phyloP scores from a whole-genome alignment of 2,113 vertebrate species.

The Tetrax tetrax region DNA sequence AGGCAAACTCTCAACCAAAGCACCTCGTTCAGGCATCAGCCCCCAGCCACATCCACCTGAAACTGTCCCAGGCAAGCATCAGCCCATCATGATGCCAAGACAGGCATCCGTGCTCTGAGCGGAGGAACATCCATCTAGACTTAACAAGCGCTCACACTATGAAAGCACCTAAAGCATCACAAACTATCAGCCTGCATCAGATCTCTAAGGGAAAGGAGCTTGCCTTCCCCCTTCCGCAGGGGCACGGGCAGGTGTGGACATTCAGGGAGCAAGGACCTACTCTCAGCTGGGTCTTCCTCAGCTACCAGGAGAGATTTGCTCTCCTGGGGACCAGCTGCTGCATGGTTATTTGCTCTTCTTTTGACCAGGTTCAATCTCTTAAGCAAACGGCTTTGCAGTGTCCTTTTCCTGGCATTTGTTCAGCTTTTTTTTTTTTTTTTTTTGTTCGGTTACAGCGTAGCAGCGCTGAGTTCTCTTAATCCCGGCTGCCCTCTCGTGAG shows the following conservation, averaged over 20 bases:
- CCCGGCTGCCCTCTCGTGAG: slow-evolving; percentile 38
- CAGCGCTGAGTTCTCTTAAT: background rate
- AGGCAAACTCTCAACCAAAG: background rate
- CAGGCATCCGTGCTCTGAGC: background rate
- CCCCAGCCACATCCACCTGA: background rate
- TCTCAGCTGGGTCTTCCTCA: background rate
- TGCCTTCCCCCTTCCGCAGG: background rate
- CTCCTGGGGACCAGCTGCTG: background rate
- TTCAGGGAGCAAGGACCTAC: background rate
- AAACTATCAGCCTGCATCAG: background rate
- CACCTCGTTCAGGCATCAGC: background rate
- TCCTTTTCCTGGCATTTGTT: background rate
- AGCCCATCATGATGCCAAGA: background rate
- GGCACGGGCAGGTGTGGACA: fast-evolving
- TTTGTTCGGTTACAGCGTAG: too few relatives aligned
- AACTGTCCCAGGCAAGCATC: background rate
- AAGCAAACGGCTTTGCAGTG: background rate
- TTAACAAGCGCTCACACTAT: fast-evolving
- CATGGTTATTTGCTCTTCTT: background rate
- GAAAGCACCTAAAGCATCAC: background rate
- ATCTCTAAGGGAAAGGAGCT: background rate
- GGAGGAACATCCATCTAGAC: background rate
- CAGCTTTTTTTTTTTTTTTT: background rate
- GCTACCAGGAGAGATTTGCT: background rate
- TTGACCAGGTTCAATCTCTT: background rate